A percentile compares a stretch with the other conserved stretches of the same genome.
phyloP scores from a whole-genome alignment of 2,888 invertebrate species.

The Cheilosia pagana region DNA sequence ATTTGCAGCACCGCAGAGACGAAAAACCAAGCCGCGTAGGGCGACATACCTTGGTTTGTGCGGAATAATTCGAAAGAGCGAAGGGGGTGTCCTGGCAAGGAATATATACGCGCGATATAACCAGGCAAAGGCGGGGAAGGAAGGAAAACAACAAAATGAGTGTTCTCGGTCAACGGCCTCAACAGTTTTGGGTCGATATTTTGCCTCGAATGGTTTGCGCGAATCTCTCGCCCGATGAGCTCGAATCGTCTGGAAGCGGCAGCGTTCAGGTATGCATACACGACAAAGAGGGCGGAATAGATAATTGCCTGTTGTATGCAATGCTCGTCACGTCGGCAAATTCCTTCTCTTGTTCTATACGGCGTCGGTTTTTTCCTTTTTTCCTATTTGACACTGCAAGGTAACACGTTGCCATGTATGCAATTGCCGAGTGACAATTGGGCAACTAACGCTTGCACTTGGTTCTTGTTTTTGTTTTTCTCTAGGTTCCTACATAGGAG shows the following conservation, averaged over 20 bases:
- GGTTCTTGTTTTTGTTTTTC: slow-evolving; percentile 47
- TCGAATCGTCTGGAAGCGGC: slow-evolving; percentile 1
- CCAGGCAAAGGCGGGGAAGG: slow-evolving; percentile 8
- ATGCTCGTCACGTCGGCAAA: slow-evolving; percentile 35
- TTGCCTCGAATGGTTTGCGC: slow-evolving; percentile 48
- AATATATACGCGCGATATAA: slow-evolving; percentile 31
- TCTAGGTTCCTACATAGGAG: not conserved
- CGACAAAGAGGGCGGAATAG: slow-evolving; percentile 41
- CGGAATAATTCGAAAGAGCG: slow-evolving; percentile 3
- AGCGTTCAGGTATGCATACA: slow-evolving; percentile 19
- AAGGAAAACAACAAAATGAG: slow-evolving; percentile 27
- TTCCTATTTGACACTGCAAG: slow-evolving; percentile 17
- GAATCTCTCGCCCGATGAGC: not conserved
- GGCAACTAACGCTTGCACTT: slow-evolving; percentile 52
- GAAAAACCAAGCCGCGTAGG: slow-evolving; percentile 38
- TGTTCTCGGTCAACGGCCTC: slow-evolving; percentile 72
- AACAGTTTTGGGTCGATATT: slow-evolving; percentile 66
- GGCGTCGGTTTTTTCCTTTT: slow-evolving; percentile 18
- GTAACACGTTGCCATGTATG: slow-evolving; percentile 42
- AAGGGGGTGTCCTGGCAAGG: slow-evolving; percentile 23
- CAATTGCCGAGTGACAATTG: slow-evolving; percentile 43
- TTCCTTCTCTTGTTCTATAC: not conserved
- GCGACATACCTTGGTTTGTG: slow-evolving; percentile 44
- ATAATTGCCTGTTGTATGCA: slow-evolving; percentile 48
- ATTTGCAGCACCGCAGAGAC: slow-evolving; percentile 52